Base-by-base conservation (phyloP, 2,113 vertebrate genomes). In the Gasterosteus aculeatus region DNA sequence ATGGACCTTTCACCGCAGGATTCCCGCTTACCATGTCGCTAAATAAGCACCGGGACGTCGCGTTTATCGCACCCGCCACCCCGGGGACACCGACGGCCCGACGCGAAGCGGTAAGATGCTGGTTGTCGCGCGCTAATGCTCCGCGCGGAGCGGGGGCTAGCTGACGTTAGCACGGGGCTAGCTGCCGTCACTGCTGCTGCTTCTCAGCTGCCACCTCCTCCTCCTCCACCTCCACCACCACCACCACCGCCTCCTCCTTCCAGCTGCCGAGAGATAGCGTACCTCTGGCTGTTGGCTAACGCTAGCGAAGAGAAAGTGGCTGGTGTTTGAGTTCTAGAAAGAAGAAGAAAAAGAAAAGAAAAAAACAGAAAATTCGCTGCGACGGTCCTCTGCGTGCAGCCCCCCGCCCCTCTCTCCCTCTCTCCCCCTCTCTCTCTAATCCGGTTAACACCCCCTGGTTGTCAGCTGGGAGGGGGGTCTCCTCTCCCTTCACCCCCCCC, bases 1-100 rank as follows among this genome's bases (percentile, higher is more conserved):
- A 93, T 93, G 93, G 94, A 94, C 89, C 74, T 91, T 90, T 89
- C 83, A 91, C 89, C 83, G 84, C 92, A 51, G 89, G 90, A 90
- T 90, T 89, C 67, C 80, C 85, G 29, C 81, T 70, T 72, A 86
- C 75, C 42, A 88, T 89, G 91, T 75, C 87, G 76, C 80, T 89
- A 84, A 80, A 73, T 29, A 26, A 78, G 72, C 85, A 78, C 80
- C 83, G 82, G 80, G 39, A 69, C 80, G 33, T 70, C 82, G 81
- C 78, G 56, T 62, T 61, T 78, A 61, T 63, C 84, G 75, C 78
- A 72, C 75, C 73, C 81, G 74, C 72, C 87, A 53, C 35, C 83
- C 39, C 65, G 63, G 90, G 90, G 91, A 87, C 88, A 82, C 82
- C 91, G 92, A 92, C 93, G 89, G 69, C 76, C 75, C 84, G 35